Percentiles rank a stretch among this genome's conserved stretches.
Conservation (phyloP, 2,113 vertebrate genomes). For the Bothrops jararaca region DNA sequence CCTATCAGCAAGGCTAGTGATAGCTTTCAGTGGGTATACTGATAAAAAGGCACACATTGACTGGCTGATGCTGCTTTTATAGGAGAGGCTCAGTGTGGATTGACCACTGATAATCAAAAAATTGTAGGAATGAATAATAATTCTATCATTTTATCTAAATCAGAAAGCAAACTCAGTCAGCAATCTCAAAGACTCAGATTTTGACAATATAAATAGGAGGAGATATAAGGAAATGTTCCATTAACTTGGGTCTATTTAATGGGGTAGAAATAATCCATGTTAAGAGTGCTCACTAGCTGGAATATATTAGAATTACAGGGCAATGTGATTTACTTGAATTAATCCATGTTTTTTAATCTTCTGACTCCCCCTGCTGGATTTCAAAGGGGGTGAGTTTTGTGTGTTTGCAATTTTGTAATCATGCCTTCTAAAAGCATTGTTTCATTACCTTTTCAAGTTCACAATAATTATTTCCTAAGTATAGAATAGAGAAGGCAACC, state of each 20-base stretch:
- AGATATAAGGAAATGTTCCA: neutral
- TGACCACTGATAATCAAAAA: conserved; percentile 39
- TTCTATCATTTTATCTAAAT: conserved; percentile 9
- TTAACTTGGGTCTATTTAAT: conserved; percentile 9
- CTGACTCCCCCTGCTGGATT: conserved; percentile 20
- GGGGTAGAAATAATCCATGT: neutral
- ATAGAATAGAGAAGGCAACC: neutral
- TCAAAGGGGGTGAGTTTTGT: neutral
- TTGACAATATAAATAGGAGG: neutral
- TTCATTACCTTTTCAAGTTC: neutral
- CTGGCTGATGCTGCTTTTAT: conserved; percentile 16
- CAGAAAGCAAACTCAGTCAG: conserved; percentile 4
- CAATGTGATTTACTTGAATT: neutral
- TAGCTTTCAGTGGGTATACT: neutral
- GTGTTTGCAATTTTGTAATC: neutral
- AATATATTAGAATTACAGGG: neutral
- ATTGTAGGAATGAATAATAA: conserved; percentile 32
- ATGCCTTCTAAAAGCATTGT: neutral
- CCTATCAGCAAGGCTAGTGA: neutral
- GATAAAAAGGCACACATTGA: neutral
- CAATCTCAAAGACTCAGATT: neutral
- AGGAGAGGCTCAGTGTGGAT: conserved; percentile 30
- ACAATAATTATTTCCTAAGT: neutral
- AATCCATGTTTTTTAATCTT: neutral
- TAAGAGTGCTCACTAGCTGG: neutral